Evolutionary conservation across 2,888 invertebrate species (phyloP).

Genomic region (Dioctria linearis): DNA sequence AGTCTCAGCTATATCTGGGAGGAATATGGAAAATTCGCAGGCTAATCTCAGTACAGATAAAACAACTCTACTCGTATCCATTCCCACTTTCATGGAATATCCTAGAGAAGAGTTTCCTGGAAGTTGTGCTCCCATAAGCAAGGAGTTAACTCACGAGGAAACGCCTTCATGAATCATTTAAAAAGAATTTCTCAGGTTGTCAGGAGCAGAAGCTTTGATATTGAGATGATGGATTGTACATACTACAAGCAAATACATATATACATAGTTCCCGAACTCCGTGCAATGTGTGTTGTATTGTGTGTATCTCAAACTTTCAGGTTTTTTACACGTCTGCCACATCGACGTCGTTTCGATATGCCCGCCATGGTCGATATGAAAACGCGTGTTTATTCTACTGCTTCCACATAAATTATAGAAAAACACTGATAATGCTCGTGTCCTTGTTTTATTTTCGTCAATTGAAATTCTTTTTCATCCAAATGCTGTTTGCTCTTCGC

Average conservation of each 20-base stretch:
- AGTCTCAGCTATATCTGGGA: conserved; percentile 15
- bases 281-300: background rate
- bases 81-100: background rate
- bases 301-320: background rate
- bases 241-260: too few species aligned
- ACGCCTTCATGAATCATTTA: conserved; percentile 53
- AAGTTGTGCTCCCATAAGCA: conserved; percentile 1
- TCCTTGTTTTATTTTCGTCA: background rate
- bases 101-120: conserved; percentile 1
- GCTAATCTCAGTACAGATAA: background rate
- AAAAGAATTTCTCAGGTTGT: conserved; percentile 51
- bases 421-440: background rate
- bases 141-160: conserved; percentile 47
- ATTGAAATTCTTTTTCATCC: background rate
- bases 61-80: background rate
- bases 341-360: background rate
- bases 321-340: background rate
- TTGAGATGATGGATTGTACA: conserved; percentile 51
- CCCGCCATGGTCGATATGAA: background rate
- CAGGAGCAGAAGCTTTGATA: conserved; percentile 53
- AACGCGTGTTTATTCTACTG: background rate
- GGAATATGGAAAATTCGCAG: conserved; percentile 14
- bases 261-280: background rate
- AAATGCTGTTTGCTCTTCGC: background rate
- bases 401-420: background rate